Evolutionary conservation across 1,140 invertebrate genomes (phyloP), one percentile per base, ranked within the genome.

Genomic region (Saccostrea echinata): DNA sequence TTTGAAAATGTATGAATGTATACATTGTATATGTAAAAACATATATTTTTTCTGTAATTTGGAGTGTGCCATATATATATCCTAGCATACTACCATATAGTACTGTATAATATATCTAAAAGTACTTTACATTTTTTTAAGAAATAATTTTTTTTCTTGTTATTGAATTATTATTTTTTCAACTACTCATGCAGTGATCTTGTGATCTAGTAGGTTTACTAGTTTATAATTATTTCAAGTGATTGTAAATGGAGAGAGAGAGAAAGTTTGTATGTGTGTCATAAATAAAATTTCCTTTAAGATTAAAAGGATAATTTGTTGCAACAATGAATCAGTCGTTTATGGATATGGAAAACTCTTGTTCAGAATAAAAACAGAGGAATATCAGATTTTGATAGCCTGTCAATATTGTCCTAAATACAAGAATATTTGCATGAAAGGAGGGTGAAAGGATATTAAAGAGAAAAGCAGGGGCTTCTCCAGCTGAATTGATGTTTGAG

Each of bases 361-460:
- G 68, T 76, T 76, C 12, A 43, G 43, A 43, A 43, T 43, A 4
- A 43, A 43, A 43, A 1, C 43, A 43, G 12, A 13, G 27, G 9
- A 64, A 64, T 64, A 64, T 64, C 57, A 64, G 24, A 64, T n/a
- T 24, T 64, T 64, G 57, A 64, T 24, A 64, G 57, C 43, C 43
- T 33, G 27, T 76, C 68, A 76, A 30, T 76, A 76, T 35, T 30
- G 24, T 33, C 27, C 27, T 30, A 16, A 16, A 27, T 76, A 33
- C 27, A 12, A 30, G 27, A 76, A 76, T 2, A 76, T 30, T 76
- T 16, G 13, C 27, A 76, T 12, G 27, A 76, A 16, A 21, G 8
- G 8, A 21, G 57, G 18, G 57, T 64, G 57, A 64, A 24, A 24
- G 24, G 57, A 64, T 64, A n/a, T n/a, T n/a, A n/a, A 12, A 30